These are phyloP conservation scores for Nestor notabilis DNA, from an alignment of 2,113 vertebrate genomes.

Conservation along the genomic window DNA sequence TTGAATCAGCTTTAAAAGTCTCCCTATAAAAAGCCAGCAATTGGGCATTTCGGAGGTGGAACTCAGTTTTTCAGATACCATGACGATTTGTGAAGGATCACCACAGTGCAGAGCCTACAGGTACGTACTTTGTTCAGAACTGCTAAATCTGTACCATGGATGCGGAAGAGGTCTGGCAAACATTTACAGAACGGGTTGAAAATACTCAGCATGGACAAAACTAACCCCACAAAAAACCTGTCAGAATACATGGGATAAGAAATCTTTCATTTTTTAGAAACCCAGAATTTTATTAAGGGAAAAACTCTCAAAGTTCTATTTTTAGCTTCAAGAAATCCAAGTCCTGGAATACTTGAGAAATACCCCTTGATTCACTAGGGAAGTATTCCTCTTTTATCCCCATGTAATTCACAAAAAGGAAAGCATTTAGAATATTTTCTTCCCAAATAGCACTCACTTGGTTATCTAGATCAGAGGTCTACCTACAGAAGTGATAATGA, in stretches of 20 bases:
- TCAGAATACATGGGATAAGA: neutral
- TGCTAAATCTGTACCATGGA: neutral
- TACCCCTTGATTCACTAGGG: neutral
- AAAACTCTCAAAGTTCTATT: conserved; percentile 4
- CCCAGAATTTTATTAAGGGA: neutral
- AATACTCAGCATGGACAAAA: neutral
- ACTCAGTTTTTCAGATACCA: neutral
- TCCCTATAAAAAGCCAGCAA: neutral
- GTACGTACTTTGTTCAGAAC: neutral
- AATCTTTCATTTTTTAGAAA: neutral
- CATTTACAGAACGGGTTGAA: neutral
- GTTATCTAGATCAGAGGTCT: conserved; percentile 43
- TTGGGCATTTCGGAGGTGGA: neutral
- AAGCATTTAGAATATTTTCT: conserved; percentile 18
- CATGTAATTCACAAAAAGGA: neutral
- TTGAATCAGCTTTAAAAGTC: neutral
- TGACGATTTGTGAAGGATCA: neutral
- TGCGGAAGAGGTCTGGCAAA: neutral
- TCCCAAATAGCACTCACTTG: conserved; percentile 8
- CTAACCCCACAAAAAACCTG: neutral
- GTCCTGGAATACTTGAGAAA: conserved; percentile 14
- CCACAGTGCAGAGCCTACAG: neutral
- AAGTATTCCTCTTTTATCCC: neutral
- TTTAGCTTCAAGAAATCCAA: conserved; percentile 2
- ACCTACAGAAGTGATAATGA: conserved; percentile 36